These are phyloP conservation scores for Dromococcyx pavoninus DNA, from an alignment of 2,797 vertebrate genomes.

Conservation along the genomic window DNA sequence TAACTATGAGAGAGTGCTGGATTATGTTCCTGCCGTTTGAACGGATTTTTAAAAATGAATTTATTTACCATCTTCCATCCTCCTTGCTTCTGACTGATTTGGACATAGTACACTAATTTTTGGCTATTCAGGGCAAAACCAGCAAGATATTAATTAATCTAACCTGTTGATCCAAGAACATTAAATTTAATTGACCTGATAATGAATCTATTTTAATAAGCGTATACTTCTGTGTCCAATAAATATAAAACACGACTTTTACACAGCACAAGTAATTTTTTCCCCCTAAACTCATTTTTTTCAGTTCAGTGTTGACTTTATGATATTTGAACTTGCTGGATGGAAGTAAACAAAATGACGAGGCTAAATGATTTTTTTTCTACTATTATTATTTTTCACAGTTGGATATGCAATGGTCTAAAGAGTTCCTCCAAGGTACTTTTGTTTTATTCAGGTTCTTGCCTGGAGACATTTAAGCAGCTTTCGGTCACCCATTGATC, in stretches of 20 bases:
- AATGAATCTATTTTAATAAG: background rate
- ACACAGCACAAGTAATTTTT: background rate
- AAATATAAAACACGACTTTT: background rate
- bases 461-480: background rate
- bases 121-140: conserved; percentile 31
- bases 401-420: background rate
- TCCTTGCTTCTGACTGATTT: conserved; percentile 58
- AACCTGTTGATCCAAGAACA: conserved; percentile 67
- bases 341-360: background rate
- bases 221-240: background rate
- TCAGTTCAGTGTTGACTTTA: background rate
- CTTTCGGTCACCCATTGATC: background rate
- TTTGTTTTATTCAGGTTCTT: background rate
- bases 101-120: conserved; percentile 4
- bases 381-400: background rate
- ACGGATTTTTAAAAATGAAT: conserved; percentile 51
- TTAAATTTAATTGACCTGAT: background rate
- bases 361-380: background rate
- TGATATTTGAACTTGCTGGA: background rate
- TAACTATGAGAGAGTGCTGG: conserved; percentile 62
- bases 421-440: background rate
- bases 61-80: conserved; percentile 53
- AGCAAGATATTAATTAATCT: conserved; percentile 63
- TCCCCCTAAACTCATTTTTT: background rate
- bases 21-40: conserved; percentile 61